Conservation (phyloP, 2,797 vertebrate species). For the Sarcoramphus papa region DNA sequence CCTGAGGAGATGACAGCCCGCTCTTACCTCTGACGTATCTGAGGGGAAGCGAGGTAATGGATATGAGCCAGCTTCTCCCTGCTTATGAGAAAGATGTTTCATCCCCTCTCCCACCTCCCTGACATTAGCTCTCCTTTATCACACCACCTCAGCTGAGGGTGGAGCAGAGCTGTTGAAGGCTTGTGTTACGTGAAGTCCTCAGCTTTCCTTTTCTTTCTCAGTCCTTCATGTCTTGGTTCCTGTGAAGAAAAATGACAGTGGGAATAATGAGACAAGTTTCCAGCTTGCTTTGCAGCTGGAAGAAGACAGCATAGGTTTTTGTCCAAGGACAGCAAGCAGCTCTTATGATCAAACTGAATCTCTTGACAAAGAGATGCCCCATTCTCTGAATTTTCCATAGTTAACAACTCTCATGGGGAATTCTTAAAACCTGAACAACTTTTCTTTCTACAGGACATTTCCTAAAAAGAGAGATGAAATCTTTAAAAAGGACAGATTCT, state of each 20-base stretch:
- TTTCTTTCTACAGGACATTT: not conserved
- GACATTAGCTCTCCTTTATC: not conserved
- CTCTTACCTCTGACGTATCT: not conserved
- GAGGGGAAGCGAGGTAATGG: not conserved
- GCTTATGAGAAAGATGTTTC: not conserved
- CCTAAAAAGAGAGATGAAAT: not conserved
- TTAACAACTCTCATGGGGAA: not conserved
- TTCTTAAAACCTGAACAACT: not conserved
- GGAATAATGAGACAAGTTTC: not conserved
- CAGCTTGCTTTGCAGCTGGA: not conserved
- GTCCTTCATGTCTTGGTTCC: not conserved
- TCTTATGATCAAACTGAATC: not conserved
- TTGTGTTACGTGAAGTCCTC: not conserved
- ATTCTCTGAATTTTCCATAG: not conserved
- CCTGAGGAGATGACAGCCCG: not conserved
- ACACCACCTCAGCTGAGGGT: not conserved
- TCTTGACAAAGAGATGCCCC: not conserved
- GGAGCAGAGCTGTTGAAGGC: not conserved
- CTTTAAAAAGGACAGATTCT: not conserved
- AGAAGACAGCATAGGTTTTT: not conserved
- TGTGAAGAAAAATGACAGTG: not conserved
- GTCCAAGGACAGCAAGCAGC: not conserved
- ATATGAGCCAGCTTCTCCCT: not conserved
- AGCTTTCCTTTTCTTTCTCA: not conserved
- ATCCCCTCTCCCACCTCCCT: not conserved